Evolutionary conservation across 64 coral and sea anemone genomes (phyloP).

Genomic region (Montipora capricornis): DNA sequence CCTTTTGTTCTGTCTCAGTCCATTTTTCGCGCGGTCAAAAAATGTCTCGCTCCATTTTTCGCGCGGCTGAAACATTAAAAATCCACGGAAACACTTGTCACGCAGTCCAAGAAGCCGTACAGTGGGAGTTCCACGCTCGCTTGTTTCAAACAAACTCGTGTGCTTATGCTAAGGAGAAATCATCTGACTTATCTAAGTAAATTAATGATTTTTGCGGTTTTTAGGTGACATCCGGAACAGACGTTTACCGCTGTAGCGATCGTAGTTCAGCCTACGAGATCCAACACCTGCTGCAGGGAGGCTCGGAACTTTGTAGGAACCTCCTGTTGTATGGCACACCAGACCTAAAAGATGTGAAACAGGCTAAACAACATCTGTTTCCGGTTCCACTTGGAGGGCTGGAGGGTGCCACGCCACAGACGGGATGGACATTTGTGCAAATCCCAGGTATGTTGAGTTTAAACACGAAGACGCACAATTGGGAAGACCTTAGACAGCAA

Average conservation of each 20-base stretch:
- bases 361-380: conserved; percentile 76
- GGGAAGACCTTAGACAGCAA: too few species aligned
- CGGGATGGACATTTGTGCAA: conserved; percentile 96
- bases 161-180: too few species aligned
- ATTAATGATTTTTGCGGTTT: background rate
- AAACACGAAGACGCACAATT: too few species aligned
- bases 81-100: too few species aligned
- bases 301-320: conserved; percentile 62
- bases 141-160: too few species aligned
- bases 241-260: conserved; percentile 85
- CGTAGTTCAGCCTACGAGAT: conserved; percentile 92
- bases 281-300: conserved; percentile 58
- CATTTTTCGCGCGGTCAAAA: too few species aligned
- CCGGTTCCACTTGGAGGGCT: conserved; percentile 83
- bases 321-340: conserved; percentile 84
- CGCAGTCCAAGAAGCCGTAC: too few species aligned
- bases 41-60: too few species aligned
- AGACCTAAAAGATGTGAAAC: conserved; percentile 52
- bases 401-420: conserved; percentile 76
- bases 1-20: too few species aligned
- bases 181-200: too few species aligned
- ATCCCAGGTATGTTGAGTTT: conserved; percentile 79
- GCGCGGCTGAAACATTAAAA: too few species aligned
- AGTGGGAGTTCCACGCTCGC: too few species aligned
- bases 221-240: conserved; percentile 82